A percentile compares a stretch with the other conserved stretches of the same genome.
Evolutionary conservation across 2,797 vertebrate species (phyloP).

Genomic region (Labeo calbasu): DNA sequence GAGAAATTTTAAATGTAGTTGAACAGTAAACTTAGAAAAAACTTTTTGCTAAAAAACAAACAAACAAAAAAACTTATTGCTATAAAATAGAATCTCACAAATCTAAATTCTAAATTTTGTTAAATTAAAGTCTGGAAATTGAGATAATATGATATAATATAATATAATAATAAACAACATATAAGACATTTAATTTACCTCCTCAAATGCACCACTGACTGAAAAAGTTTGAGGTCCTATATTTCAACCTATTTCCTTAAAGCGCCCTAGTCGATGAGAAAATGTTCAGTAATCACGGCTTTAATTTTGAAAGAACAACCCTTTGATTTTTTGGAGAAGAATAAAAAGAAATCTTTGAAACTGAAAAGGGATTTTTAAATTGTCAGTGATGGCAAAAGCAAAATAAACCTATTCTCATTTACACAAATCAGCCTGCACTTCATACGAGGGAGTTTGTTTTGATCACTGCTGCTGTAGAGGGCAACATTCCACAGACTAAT

Average conservation of each 20-base stretch:
- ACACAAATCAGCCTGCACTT: not conserved
- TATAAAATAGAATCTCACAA: not conserved
- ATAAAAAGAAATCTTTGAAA: not conserved
- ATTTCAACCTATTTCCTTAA: not conserved
- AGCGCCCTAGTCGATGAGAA: not conserved
- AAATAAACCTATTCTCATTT: not conserved
- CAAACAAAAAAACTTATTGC: not conserved
- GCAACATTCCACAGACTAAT: constrained; percentile 22
- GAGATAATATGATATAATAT: not conserved
- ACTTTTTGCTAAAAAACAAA: no score
- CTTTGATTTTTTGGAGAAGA: not conserved
- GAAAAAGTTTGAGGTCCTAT: not conserved
- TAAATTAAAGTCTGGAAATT: not conserved
- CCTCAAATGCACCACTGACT: not conserved
- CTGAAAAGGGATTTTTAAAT: not conserved
- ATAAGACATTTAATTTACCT: not conserved
- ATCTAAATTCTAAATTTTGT: not conserved
- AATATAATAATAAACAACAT: not conserved
- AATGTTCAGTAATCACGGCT: not conserved
- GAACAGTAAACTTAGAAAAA: not conserved
- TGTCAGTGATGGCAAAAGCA: not conserved
- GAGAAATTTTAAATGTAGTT: not conserved
- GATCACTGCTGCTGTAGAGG: not conserved
- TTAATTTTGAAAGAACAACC: not conserved
- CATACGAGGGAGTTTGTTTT: constrained; percentile 2